Evolutionary conservation across 2,888 invertebrate genomes (phyloP).

Genomic region (Lysandra coridon): DNA sequence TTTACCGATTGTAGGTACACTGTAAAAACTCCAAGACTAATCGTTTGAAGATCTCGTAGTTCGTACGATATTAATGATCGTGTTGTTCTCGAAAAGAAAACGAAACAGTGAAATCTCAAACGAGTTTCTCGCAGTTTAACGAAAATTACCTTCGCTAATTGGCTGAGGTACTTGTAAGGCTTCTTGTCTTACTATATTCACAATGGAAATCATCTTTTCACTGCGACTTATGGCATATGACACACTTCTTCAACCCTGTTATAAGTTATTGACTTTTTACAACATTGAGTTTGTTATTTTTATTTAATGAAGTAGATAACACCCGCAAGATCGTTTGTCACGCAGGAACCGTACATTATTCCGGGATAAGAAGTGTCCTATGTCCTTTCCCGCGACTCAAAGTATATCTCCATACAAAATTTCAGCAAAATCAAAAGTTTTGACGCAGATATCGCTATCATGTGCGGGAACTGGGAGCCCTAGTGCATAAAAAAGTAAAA

Average conservation of each 20-base stretch:
- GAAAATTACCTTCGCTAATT: conserved; percentile 6
- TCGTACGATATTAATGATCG: background rate
- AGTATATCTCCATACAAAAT: too few species aligned
- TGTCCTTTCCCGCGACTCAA: too few species aligned
- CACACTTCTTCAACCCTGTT: conserved; percentile 2
- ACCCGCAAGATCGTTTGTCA: too few species aligned
- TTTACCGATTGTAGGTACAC: background rate
- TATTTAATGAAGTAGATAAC: too few species aligned
- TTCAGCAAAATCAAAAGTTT: too few species aligned
- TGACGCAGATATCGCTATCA: too few species aligned
- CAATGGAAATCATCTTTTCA: conserved; percentile 1
- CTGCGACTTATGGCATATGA: background rate
- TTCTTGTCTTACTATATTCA: conserved; percentile 1
- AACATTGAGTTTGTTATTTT: background rate
- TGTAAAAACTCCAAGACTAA: background rate
- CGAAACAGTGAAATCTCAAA: conserved; percentile 1
- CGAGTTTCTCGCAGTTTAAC: background rate
- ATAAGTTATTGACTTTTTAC: background rate
- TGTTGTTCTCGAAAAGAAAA: background rate
- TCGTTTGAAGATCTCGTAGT: background rate
- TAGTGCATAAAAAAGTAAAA: background rate
- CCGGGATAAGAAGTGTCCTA: too few species aligned
- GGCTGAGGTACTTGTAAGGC: background rate
- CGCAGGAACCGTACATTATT: too few species aligned
- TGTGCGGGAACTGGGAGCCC: too few species aligned